phyloP scores from a whole-genome alignment of 2,797 vertebrate species.

The Hypotaenidia philippensis region DNA sequence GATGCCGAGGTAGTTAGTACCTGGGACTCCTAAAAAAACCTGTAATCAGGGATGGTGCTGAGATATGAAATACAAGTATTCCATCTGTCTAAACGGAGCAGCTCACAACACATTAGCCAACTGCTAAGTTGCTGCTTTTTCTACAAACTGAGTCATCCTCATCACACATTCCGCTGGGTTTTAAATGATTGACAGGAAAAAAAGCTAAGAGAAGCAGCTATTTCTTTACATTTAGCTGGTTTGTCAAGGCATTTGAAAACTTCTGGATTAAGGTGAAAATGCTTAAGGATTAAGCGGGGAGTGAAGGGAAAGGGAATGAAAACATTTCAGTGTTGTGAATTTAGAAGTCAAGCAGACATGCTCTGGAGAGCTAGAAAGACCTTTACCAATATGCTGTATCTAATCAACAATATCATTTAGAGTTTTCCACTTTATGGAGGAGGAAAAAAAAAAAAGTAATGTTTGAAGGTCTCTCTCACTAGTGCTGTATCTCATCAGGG shows the following conservation, averaged over 20 bases:
- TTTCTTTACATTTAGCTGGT: slow-evolving; percentile 69
- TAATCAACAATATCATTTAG: slow-evolving; percentile 60
- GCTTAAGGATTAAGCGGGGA: slow-evolving; percentile 69
- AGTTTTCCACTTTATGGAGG: slow-evolving; percentile 59
- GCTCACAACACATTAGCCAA: slow-evolving; percentile 67
- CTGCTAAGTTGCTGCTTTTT: slow-evolving; percentile 61
- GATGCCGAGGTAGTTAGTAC: slow-evolving; percentile 43
- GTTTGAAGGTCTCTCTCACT: slow-evolving; percentile 50
- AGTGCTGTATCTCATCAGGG: slow-evolving; percentile 54
- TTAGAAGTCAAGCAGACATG: slow-evolving; percentile 62
- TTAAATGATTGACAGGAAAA: slow-evolving; percentile 67
- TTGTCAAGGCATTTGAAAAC: slow-evolving; percentile 74
- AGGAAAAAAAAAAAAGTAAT: slow-evolving; percentile 3
- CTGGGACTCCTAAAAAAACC: slow-evolving; percentile 35
- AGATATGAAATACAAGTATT: slow-evolving; percentile 45
- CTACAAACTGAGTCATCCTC: slow-evolving; percentile 66
- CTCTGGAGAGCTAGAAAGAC: slow-evolving; percentile 50
- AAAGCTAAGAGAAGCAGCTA: slow-evolving; percentile 69
- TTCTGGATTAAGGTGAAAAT: slow-evolving; percentile 76
- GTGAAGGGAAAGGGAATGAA: slow-evolving; percentile 60
- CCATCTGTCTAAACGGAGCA: slow-evolving; percentile 50
- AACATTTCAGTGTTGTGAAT: slow-evolving; percentile 66
- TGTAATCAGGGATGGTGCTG: background rate
- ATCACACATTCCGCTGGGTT: slow-evolving; percentile 57
- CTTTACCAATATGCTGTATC: slow-evolving; percentile 50